Percentiles rank a stretch among this genome's conserved stretches.
These are phyloP conservation scores for Catajapyx aquilonaris DNA, from an alignment of 1,140 invertebrate genomes.

Conservation along the genomic window DNA sequence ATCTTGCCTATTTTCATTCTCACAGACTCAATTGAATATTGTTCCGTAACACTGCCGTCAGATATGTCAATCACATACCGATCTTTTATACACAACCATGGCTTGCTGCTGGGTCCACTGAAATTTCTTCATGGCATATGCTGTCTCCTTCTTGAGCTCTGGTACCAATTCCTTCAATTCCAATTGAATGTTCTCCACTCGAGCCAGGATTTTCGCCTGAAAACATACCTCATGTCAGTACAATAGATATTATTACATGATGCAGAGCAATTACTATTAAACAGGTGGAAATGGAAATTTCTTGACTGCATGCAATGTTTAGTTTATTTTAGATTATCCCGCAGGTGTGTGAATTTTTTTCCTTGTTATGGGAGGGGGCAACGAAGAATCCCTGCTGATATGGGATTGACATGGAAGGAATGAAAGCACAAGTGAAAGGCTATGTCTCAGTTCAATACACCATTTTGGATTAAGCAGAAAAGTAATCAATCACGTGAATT, in stretches of 20 bases:
- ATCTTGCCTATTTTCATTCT: too few relatives aligned
- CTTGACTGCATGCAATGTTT: background rate
- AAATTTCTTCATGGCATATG: constrained; percentile 35
- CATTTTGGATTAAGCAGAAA: constrained; percentile 3
- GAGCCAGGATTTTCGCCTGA: constrained; percentile 41
- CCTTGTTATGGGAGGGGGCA: background rate
- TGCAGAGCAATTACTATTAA: background rate
- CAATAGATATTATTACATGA: background rate
- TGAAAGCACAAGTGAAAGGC: too few relatives aligned
- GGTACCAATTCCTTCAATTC: constrained; percentile 47
- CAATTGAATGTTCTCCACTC: constrained; percentile 42
- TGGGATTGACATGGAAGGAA: too few relatives aligned
- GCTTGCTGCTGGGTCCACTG: constrained; percentile 46
- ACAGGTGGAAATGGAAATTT: background rate
- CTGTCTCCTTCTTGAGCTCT: constrained; percentile 44
- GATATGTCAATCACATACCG: constrained; percentile 26
- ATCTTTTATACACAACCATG: constrained; percentile 33
- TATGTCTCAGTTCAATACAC: too few relatives aligned
- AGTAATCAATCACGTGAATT: background rate
- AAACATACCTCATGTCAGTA: constrained; percentile 9
- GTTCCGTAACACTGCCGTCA: too few relatives aligned
- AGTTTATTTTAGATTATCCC: background rate
- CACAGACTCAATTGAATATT: too few relatives aligned
- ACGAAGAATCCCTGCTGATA: background rate
- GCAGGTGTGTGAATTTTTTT: constrained; percentile 1